phyloP scores from a whole-genome alignment of 2,797 vertebrate species.

The Danio kyathit region DNA sequence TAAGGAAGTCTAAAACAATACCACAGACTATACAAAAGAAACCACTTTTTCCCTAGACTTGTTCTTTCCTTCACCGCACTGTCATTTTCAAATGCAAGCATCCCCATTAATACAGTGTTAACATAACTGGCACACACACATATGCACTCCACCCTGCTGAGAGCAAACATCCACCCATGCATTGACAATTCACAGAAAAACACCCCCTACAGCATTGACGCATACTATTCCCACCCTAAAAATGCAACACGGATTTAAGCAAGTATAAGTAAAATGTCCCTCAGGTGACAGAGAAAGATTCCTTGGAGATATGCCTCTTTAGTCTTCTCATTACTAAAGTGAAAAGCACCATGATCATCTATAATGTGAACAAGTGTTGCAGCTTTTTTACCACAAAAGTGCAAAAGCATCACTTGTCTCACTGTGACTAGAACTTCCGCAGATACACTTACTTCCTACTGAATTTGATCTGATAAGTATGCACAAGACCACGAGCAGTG shows the following conservation, averaged over 20 bases:
- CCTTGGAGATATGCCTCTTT: conserved; percentile 16
- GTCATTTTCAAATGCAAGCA: neutral
- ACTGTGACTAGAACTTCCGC: neutral
- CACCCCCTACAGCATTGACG: conserved; percentile 8
- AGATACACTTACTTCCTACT: neutral
- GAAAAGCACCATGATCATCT: conserved; percentile 28
- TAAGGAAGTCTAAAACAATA: too few relatives aligned
- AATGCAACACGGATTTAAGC: conserved; percentile 17
- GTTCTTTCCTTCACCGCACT: neutral
- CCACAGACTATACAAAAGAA: too few relatives aligned
- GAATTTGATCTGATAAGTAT: neutral
- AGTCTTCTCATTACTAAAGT: neutral
- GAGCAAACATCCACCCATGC: conserved; percentile 44
- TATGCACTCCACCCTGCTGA: conserved; percentile 39
- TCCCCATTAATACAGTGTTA: conserved; percentile 16
- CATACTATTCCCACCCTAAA: conserved; percentile 27
- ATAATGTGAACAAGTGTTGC: neutral
- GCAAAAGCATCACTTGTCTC: conserved; percentile 28
- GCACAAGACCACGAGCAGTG: neutral
- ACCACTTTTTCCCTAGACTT: neutral
- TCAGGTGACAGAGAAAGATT: conserved; percentile 30
- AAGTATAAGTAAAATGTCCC: neutral
- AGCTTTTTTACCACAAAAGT: conserved; percentile 10
- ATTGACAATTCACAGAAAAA: conserved; percentile 41
- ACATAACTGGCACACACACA: conserved; percentile 24